A percentile compares a stretch with the other conserved stretches of the same genome.
These are phyloP conservation scores for Leptopterna dolabrata DNA, from an alignment of 2,888 invertebrate species.

Conservation along the genomic window DNA sequence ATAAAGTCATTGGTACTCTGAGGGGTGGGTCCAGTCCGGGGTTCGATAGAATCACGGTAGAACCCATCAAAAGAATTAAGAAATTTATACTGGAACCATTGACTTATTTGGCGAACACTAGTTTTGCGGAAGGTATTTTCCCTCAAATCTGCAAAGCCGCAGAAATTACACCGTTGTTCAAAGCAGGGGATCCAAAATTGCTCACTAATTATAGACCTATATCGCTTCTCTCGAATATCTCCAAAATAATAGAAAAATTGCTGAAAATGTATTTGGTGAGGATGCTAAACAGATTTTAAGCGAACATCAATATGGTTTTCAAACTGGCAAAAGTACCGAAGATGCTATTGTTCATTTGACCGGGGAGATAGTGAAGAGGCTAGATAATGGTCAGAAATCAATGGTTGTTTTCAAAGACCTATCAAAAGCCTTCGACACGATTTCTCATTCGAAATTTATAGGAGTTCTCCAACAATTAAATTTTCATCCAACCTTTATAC, in stretches of 20 bases:
- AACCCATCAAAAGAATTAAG: not conserved
- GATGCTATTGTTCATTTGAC: constrained; percentile 4
- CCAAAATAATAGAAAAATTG: constrained; percentile 33
- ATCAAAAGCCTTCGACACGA: constrained; percentile 23
- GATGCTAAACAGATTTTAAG: not conserved
- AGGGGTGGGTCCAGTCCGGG: constrained; percentile 40
- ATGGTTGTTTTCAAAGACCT: constrained; percentile 30
- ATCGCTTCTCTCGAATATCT: constrained; percentile 34
- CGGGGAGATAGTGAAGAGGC: not conserved
- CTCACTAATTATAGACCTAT: constrained; percentile 32
- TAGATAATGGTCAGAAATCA: constrained; percentile 20
- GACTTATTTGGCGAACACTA: constrained; percentile 12
- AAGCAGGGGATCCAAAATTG: not conserved
- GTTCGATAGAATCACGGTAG: not conserved
- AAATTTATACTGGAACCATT: constrained; percentile 1
- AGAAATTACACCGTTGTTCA: constrained; percentile 16
- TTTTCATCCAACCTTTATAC: not conserved
- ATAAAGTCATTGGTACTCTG: not conserved
- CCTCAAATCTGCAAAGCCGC: constrained; percentile 17
- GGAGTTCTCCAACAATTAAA: constrained; percentile 9
- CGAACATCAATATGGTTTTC: constrained; percentile 24
- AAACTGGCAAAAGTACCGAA: constrained; percentile 3
- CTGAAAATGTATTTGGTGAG: constrained; percentile 8
- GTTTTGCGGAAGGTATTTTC: not conserved
- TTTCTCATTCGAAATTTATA: constrained; percentile 15